A percentile compares a stretch with the other conserved stretches of the same genome.
Evolutionary conservation across 2,797 vertebrate species (phyloP).

Genomic region (Erethizon dorsatum): DNA sequence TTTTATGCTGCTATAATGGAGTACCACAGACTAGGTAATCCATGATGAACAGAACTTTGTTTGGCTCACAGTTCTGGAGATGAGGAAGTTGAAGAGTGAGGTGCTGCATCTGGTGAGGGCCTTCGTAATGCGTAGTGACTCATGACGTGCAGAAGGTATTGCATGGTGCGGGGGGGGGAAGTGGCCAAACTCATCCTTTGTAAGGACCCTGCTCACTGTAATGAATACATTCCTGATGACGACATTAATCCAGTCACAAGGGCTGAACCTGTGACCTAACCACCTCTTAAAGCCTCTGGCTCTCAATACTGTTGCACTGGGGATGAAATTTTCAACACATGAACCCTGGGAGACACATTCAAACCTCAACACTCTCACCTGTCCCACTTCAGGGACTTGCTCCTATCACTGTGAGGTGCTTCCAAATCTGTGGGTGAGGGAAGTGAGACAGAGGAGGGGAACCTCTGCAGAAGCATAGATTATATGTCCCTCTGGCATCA

Average conservation of each 20-base stretch:
- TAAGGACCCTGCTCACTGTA: too few species aligned
- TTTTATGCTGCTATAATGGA: background rate
- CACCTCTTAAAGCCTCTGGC: background rate
- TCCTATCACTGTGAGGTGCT: background rate
- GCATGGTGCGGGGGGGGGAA: accelerated
- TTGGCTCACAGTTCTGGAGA: background rate
- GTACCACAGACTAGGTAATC: background rate
- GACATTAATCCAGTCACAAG: background rate
- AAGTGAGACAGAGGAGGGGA: accelerated
- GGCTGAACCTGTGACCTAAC: background rate
- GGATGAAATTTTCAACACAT: background rate
- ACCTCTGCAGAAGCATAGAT: background rate
- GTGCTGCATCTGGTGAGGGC: background rate
- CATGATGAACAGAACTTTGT: background rate
- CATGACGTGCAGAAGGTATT: background rate
- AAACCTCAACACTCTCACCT: background rate
- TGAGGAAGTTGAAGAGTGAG: background rate
- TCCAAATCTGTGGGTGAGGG: background rate
- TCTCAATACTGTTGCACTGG: background rate
- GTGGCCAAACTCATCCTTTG: background rate
- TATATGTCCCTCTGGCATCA: background rate
- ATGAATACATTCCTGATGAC: background rate
- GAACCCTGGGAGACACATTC: background rate
- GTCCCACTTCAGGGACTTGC: background rate
- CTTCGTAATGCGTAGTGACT: background rate